Base-by-base conservation (phyloP, 2,888 invertebrate genomes). In the Calameuta pallipes region DNA sequence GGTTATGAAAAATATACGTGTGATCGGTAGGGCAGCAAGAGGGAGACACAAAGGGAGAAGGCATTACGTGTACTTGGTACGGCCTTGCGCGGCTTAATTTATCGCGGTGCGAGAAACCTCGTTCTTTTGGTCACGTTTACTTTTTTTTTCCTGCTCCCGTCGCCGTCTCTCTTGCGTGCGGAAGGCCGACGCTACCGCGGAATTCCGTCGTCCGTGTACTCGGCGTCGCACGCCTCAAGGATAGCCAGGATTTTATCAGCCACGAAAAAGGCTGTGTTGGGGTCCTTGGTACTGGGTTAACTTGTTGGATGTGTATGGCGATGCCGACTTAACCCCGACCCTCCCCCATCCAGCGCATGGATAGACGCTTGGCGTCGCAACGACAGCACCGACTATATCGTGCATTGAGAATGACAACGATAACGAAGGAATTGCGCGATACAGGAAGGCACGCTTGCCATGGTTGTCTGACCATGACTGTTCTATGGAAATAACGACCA, bases 51-150 rank as follows among this genome's bases (percentile, higher is more conserved):
- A 41, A 41, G 41, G 41, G 41, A 56, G 56, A 56, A 56, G 34
- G 68, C 56, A 31, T 75, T 78, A 75, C 69, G 71, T 35, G 71
- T 41, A 76, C 73, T 56, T 56, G 77, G 69, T 75, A 75, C 81
- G 86, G 82, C 88, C 89, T 89, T 88, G 87, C 85, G 80, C 82
- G 85, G 82, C 86, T 85, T 86, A 87, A 90, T 89, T 89, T 88
- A 89, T 89, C 85, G 84, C 81, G 80, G 23, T 81, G 79, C 78
- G 80, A 69, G 41, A 85, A 86, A 84, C 84, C 85, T 84, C 84
- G 83, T 73, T 11, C 74, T 56, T 37, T 69, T 74, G 33, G 69
- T 83, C 80, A 80, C 77, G 80, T 81, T 79, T 83, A 78, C 78
- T 75, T 80, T 83, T 84, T 78, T 82, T 84, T 82, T 78, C 81